Evolutionary conservation across 2,888 invertebrate species (phyloP), one percentile per base, ranked within the genome.

Genomic region (Scelioninae gen. 2): DNA sequence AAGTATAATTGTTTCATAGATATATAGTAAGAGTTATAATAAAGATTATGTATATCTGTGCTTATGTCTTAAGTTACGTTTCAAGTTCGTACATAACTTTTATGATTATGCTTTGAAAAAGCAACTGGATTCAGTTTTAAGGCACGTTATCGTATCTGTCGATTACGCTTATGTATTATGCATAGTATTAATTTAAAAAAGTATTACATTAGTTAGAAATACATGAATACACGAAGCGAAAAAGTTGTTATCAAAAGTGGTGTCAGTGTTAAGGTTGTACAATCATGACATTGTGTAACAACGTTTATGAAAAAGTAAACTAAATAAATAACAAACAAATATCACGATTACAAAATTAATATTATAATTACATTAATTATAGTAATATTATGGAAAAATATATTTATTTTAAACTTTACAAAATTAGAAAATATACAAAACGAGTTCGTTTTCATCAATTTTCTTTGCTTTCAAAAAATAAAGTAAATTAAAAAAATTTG

Each of bases 1-100:
- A 74, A 37, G 60, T 53, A 65, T 53, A 33, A 63, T 58, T 68
- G 31, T 65, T 72, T 55, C 13, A 48, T 37, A 50, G 33, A 45
- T 65, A 58, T 57, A 39, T 57, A 39, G 25, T 63, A 60, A 46
- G 28, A 57, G 31, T 46, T 50, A 60, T 31, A 31, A 25, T 69
- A 71, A 57, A 58, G 53, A 65, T 57, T 46, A 53, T 61, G 41
- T 57, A 67, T 72, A 61, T 9, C 37, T 72, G 65, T 53, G 43
- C 46, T 65, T 58, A 71, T 18, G 28, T 43, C 25, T 15, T 55
- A 55, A 55, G 48, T 61, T 61, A 60, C 19, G 35, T 55, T 52
- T 37, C 39, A 52, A 60, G 33, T 13, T 69, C 53, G 37, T 11
- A 57, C 3, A 53, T 53, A 61, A 61, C 22, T 16, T 63, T 35